A percentile compares a stretch with the other conserved stretches of the same genome.
Evolutionary conservation across 2,113 vertebrate species (phyloP).

Genomic region (Nematolebias whitei): DNA sequence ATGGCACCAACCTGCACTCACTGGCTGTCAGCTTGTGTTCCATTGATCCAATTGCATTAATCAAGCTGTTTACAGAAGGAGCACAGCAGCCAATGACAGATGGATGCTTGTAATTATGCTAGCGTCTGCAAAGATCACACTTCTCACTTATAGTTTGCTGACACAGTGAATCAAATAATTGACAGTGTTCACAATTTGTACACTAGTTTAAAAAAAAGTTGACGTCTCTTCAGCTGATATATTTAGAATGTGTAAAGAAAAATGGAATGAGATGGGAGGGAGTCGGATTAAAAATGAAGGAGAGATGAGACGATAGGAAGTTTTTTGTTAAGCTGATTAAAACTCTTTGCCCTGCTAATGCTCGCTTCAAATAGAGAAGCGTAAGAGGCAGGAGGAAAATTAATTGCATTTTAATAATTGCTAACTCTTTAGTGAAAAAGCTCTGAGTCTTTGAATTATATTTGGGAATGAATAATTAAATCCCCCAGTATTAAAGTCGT

Average conservation of each 20-base stretch:
- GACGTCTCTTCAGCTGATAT: slow-evolving; percentile 10
- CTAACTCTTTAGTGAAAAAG: slow-evolving; percentile 45
- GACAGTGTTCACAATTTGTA: slow-evolving; percentile 29
- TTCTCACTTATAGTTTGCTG: slow-evolving; percentile 32
- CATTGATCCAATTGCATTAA: slow-evolving; percentile 67
- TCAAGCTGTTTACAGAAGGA: slow-evolving; percentile 62
- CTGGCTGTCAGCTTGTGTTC: slow-evolving; percentile 44
- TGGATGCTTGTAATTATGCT: slow-evolving; percentile 51
- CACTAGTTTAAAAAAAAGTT: slow-evolving; percentile 10
- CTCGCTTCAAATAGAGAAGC: slow-evolving; percentile 34
- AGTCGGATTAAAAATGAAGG: background rate
- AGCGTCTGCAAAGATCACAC: slow-evolving; percentile 49
- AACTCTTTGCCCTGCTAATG: slow-evolving; percentile 29
- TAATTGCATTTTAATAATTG: slow-evolving; percentile 61
- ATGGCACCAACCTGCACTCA: slow-evolving; percentile 50
- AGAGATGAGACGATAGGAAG: slow-evolving; percentile 11
- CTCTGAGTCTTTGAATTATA: slow-evolving; percentile 22
- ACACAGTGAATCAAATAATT: slow-evolving; percentile 44
- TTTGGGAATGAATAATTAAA: slow-evolving; percentile 9
- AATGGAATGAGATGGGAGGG: background rate
- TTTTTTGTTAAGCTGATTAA: slow-evolving; percentile 21
- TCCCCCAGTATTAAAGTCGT: slow-evolving; percentile 33
- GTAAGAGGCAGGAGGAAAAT: slow-evolving; percentile 36
- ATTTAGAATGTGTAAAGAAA: background rate
- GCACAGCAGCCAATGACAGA: slow-evolving; percentile 53